Percentiles rank a stretch among this genome's conserved stretches.
Evolutionary conservation across 1,140 invertebrate species (phyloP).

Genomic region (Drosophila sp.): DNA sequence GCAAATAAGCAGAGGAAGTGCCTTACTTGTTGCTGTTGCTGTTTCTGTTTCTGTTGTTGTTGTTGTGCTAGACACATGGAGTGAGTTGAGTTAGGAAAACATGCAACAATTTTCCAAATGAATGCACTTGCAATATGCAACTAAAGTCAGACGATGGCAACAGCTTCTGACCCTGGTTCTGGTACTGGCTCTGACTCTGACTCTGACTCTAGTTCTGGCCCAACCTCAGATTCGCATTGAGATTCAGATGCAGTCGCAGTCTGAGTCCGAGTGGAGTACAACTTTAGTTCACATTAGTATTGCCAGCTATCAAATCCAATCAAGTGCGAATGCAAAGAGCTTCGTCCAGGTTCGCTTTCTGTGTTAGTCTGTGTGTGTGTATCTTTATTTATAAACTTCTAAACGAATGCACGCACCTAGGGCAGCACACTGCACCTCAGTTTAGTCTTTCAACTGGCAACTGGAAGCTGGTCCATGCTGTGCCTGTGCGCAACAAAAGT

Average conservation of each 20-base stretch:
- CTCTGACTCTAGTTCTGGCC: conserved; percentile 9
- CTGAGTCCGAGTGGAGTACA: conserved; percentile 3
- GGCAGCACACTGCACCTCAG: conserved; percentile 6
- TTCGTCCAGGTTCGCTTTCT: conserved; percentile 31
- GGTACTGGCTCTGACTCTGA: no score
- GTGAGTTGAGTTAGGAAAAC: conserved; percentile 75
- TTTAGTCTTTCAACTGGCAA: conserved; percentile 1
- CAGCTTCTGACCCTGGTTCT: conserved; percentile 58
- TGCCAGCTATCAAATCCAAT: conserved; percentile 74
- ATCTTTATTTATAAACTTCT: conserved; percentile 80
- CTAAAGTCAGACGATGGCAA: conserved; percentile 45
- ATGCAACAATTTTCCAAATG: conserved; percentile 83
- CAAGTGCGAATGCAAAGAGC: conserved; percentile 72
- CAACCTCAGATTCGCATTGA: conserved; percentile 13
- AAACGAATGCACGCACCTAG: conserved; percentile 78
- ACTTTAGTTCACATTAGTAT: conserved; percentile 66
- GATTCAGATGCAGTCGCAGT: background rate
- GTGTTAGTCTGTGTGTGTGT: conserved; percentile 14
- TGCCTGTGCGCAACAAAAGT: conserved; percentile 71
- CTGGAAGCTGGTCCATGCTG: conserved; percentile 56
- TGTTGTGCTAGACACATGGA: conserved; percentile 64
- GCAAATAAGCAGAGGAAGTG: conserved; percentile 61
- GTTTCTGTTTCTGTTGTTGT: conserved; percentile 34
- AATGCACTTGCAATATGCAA: conserved; percentile 78
- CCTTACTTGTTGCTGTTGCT: conserved; percentile 17